phyloP scores from a whole-genome alignment of 2,797 vertebrate species.

The Distichodus sexfasciatus region DNA sequence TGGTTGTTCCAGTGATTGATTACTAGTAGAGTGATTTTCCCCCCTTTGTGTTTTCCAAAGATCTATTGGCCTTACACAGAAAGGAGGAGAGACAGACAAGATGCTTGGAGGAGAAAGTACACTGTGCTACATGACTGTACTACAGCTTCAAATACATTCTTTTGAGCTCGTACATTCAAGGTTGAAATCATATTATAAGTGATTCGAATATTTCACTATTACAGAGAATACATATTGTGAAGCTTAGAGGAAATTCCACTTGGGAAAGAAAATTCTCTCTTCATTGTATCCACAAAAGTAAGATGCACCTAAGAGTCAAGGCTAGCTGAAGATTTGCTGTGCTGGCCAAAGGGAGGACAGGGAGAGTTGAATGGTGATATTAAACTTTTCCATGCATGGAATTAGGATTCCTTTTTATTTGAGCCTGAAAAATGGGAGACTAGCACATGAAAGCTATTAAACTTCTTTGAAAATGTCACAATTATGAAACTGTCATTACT shows the following conservation, averaged over 20 bases:
- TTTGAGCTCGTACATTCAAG: background rate
- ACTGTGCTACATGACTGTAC: constrained; percentile 16
- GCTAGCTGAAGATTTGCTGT: background rate
- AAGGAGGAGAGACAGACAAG: constrained; percentile 56
- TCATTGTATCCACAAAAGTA: background rate
- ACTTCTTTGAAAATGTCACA: constrained; percentile 10
- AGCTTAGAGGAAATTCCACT: no score
- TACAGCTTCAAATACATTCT: constrained; percentile 1
- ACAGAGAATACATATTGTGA: no score
- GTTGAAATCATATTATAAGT: no score
- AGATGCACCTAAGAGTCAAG: background rate
- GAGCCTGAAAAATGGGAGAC: background rate
- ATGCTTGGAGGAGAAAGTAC: constrained; percentile 47
- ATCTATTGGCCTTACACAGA: constrained; percentile 50
- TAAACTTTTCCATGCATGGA: constrained; percentile 10
- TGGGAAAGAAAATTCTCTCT: no score
- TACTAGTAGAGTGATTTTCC: constrained; percentile 47
- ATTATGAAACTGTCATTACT: constrained; percentile 40
- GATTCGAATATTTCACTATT: no score
- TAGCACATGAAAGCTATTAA: background rate
- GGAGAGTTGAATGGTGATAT: constrained; percentile 4
- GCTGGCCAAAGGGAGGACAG: background rate
- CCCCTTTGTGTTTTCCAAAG: constrained; percentile 35
- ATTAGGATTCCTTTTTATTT: constrained; percentile 28
- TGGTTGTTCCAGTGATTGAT: constrained; percentile 56